Conservation (phyloP, 2,113 vertebrate species). For the Propithecus coquereli region DNA sequence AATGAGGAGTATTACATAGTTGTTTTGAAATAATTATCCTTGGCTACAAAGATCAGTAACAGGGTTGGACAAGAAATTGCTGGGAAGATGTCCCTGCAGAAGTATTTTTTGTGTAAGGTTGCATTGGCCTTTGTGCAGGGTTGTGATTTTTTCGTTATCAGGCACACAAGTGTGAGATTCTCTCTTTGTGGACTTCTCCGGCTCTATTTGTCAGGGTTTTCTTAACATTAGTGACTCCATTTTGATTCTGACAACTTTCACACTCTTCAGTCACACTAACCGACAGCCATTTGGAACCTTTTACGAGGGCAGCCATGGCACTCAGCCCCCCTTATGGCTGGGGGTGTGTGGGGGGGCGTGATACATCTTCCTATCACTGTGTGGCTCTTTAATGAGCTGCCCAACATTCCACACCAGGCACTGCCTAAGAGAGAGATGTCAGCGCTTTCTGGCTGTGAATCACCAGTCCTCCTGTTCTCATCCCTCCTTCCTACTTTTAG, state of each 20-base stretch:
- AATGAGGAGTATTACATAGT: neutral
- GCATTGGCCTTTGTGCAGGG: neutral
- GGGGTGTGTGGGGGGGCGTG: no score
- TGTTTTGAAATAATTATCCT: neutral
- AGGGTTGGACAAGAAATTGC: neutral
- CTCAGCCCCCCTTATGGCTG: neutral
- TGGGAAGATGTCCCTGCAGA: neutral
- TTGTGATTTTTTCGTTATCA: neutral
- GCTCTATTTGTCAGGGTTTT: neutral
- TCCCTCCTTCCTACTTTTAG: neutral
- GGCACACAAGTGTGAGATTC: neutral
- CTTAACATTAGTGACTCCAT: neutral
- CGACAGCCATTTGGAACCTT: neutral
- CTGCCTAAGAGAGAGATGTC: fast-evolving
- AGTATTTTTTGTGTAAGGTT: neutral
- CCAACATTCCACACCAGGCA: neutral
- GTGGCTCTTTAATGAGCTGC: neutral
- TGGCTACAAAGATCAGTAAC: neutral
- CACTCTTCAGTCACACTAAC: neutral
- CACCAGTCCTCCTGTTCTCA: neutral
- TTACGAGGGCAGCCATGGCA: fast-evolving
- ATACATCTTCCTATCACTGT: fast-evolving
- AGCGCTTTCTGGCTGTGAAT: neutral
- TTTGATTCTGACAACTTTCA: neutral
- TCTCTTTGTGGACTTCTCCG: no score